Conservation (phyloP, 1,140 invertebrate species). For the Cephus cinctus region DNA sequence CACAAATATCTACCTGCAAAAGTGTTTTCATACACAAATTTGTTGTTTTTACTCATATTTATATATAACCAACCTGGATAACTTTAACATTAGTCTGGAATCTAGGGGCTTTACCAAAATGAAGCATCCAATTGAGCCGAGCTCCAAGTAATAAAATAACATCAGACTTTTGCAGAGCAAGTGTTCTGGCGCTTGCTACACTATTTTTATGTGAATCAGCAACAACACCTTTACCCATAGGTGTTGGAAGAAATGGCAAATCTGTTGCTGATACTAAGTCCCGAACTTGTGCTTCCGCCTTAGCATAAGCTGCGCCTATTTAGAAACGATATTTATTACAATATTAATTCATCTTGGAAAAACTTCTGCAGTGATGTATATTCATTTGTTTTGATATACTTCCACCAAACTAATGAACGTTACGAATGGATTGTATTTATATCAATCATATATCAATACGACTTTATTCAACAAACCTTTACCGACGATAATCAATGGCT, state of each 20-base stretch:
- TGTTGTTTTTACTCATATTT: neutral
- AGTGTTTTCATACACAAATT: conserved; percentile 4
- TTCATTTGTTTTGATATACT: no score
- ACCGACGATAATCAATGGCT: conserved; percentile 88
- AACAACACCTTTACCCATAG: conserved; percentile 96
- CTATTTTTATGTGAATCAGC: conserved; percentile 76
- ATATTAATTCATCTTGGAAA: conserved; percentile 13
- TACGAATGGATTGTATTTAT: no score
- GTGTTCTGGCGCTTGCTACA: conserved; percentile 82
- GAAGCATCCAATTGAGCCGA: conserved; percentile 95
- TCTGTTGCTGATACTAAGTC: conserved; percentile 70
- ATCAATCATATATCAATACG: no score
- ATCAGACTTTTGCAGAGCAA: conserved; percentile 84
- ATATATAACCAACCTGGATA: conserved; percentile 69
- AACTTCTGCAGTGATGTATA: no score
- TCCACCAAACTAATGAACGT: no score
- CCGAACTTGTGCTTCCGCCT: conserved; percentile 71
- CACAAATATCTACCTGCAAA: conserved; percentile 77
- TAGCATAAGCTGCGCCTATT: conserved; percentile 75
- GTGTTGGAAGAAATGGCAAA: conserved; percentile 89
- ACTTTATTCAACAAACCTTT: no score
- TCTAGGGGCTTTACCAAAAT: conserved; percentile 89
- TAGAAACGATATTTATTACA: conserved; percentile 12
- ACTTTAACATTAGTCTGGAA: conserved; percentile 82
- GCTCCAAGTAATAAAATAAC: conserved; percentile 88